phyloP scores from a whole-genome alignment of 2,888 invertebrate species.

The Amphimallon solstitiale region DNA sequence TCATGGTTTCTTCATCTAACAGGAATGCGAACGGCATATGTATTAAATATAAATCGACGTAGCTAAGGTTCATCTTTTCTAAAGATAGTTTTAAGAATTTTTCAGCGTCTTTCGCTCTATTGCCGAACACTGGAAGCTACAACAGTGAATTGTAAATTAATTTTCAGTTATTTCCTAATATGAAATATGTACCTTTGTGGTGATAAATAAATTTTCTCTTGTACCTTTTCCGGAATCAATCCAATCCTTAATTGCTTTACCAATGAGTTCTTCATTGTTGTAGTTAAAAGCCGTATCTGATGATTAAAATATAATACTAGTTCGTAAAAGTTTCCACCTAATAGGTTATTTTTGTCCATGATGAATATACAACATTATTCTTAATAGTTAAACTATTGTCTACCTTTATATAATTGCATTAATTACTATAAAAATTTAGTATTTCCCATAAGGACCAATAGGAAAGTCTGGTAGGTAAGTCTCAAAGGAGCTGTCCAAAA shows the following conservation, averaged over 20 bases:
- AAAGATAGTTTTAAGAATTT: conserved; percentile 74
- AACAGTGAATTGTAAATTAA: conserved; percentile 46
- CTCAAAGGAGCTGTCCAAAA: too few species aligned
- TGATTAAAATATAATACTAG: too few species aligned
- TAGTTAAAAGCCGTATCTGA: conserved; percentile 82
- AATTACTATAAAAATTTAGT: too few species aligned
- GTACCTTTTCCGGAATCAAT: conserved; percentile 71
- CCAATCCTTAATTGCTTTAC: conserved; percentile 74
- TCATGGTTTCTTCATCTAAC: conserved; percentile 66
- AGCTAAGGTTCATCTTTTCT: conserved; percentile 71
- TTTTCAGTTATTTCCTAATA: neutral
- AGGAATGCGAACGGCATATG: conserved; percentile 79
- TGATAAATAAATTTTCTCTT: conserved; percentile 79
- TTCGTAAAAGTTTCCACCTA: too few species aligned
- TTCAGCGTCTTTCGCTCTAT: conserved; percentile 73
- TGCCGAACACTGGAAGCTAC: conserved; percentile 76
- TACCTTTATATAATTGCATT: too few species aligned
- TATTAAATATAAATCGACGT: conserved; percentile 81
- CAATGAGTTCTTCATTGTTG: conserved; percentile 80
- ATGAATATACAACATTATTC: too few species aligned
- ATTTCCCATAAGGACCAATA: too few species aligned
- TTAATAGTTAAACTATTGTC: too few species aligned
- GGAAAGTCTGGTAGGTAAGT: too few species aligned
- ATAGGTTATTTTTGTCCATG: too few species aligned
- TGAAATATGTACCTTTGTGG: conserved; percentile 74